Percentiles rank a stretch among this genome's conserved stretches.
phyloP scores from a whole-genome alignment of 2,888 invertebrate genomes.

The Epinotia bilunana region DNA sequence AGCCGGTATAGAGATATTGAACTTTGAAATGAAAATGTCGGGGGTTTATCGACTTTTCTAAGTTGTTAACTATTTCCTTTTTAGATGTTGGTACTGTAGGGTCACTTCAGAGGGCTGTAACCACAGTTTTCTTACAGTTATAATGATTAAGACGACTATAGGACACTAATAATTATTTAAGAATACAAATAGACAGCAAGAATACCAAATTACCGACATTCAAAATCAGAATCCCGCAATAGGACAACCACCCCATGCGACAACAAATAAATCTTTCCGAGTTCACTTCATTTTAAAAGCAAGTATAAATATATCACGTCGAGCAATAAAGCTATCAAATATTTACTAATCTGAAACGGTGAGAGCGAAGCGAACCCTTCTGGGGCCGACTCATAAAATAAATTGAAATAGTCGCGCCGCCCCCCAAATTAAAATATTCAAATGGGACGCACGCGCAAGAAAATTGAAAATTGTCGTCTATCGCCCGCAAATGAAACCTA shows the following conservation, averaged over 20 bases:
- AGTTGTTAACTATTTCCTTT: not conserved
- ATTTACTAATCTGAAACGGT: slow-evolving; percentile 83
- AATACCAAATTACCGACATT: slow-evolving; percentile 25
- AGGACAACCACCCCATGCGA: slow-evolving; percentile 45
- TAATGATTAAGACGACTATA: not conserved
- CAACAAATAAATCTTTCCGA: slow-evolving; percentile 52
- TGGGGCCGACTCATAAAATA: slow-evolving; percentile 83
- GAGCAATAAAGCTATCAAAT: slow-evolving; percentile 84
- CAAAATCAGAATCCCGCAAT: slow-evolving; percentile 44
- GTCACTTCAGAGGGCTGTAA: not conserved
- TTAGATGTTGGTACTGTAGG: not conserved
- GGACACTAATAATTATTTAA: not conserved
- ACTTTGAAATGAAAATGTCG: too few species aligned
- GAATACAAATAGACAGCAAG: not conserved
- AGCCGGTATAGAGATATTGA: too few species aligned
- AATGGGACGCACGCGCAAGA: slow-evolving; percentile 85
- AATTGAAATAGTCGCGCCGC: slow-evolving; percentile 85
- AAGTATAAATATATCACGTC: slow-evolving; percentile 78
- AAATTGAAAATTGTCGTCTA: slow-evolving; percentile 85
- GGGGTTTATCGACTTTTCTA: too few species aligned
- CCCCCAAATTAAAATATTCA: slow-evolving; percentile 85
- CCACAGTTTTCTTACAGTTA: not conserved
- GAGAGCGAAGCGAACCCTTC: slow-evolving; percentile 80
- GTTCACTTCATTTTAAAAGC: slow-evolving; percentile 71
- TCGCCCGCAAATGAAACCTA: slow-evolving; percentile 85